phyloP scores from a whole-genome alignment of 2,113 vertebrate genomes.

The Felis chaus region DNA sequence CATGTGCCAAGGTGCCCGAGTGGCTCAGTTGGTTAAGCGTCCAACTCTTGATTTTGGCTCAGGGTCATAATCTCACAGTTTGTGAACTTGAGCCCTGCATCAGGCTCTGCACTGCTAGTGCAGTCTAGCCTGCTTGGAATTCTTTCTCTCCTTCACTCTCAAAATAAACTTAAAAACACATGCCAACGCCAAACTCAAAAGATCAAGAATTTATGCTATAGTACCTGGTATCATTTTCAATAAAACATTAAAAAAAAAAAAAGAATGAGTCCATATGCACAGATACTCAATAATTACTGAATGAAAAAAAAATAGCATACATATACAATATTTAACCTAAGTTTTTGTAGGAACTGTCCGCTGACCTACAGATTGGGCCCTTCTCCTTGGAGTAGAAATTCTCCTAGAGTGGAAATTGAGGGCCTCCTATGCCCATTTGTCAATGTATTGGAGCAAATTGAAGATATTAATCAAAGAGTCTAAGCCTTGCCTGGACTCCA shows the following conservation, averaged over 20 bases:
- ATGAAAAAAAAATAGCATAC: not conserved
- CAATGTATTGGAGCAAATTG: not conserved
- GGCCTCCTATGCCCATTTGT: not conserved
- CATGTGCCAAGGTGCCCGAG: not conserved
- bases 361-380: not conserved
- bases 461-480: not conserved
- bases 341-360: not conserved
- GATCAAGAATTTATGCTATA: not conserved
- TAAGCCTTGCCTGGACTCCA: not conserved
- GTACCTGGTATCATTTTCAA: not conserved
- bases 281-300: not conserved
- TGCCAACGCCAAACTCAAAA: not conserved
- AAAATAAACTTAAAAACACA: too few relatives aligned
- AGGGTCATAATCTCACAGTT: too few relatives aligned
- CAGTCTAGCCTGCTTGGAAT: too few relatives aligned
- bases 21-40: too few relatives aligned
- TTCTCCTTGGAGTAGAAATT: not conserved
- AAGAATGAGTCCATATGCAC: not conserved
- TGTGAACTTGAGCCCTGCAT: too few relatives aligned
- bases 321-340: not conserved
- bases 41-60: too few relatives aligned
- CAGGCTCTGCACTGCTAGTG: too few relatives aligned
- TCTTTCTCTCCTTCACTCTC: too few relatives aligned
- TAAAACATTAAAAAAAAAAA: not conserved
- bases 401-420: not conserved